A percentile compares a stretch with the other conserved stretches of the same genome.
Conservation (phyloP, 2,113 vertebrate genomes). For the Rhinogobius similis region DNA sequence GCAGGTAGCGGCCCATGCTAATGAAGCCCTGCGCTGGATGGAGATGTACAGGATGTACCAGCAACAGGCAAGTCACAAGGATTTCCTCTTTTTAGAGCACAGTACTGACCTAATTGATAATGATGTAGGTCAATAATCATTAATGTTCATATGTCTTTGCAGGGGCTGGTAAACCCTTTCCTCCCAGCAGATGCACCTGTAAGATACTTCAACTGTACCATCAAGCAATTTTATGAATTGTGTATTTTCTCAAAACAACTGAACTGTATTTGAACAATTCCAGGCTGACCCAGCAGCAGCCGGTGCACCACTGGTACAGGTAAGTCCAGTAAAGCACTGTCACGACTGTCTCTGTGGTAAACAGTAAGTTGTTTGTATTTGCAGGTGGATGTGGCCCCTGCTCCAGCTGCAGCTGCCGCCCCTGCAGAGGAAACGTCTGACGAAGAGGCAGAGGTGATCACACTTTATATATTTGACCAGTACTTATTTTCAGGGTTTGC, state of each 20-base stretch:
- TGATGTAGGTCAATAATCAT: not conserved
- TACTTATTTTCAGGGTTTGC: not conserved
- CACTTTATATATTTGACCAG: not conserved
- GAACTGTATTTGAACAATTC: not conserved
- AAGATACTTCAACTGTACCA: slow-evolving; percentile 31
- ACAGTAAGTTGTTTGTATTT: not conserved
- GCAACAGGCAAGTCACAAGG: slow-evolving; percentile 67
- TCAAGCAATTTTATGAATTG: not conserved
- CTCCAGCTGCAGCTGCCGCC: slow-evolving; percentile 15
- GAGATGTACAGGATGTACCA: slow-evolving; percentile 72
- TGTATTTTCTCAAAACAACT: too few relatives aligned
- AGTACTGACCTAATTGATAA: not conserved
- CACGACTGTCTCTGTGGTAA: not conserved
- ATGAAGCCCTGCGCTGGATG: slow-evolving; percentile 74
- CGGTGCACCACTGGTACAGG: slow-evolving; percentile 26
- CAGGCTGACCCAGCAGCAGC: slow-evolving; percentile 33
- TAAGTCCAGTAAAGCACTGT: not conserved
- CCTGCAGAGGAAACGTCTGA: slow-evolving; percentile 61
- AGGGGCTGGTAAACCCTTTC: slow-evolving; percentile 67
- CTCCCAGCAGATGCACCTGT: slow-evolving; percentile 54
- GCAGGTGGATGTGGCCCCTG: slow-evolving; percentile 40
- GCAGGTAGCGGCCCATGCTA: slow-evolving; percentile 68
- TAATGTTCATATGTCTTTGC: slow-evolving; percentile 26
- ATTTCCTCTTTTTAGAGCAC: not conserved
- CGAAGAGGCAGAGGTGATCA: slow-evolving; percentile 64